A percentile compares a stretch with the other conserved stretches of the same genome.
Conservation (phyloP, 2,113 vertebrate genomes). For the Leptobrachium leishanense region DNA sequence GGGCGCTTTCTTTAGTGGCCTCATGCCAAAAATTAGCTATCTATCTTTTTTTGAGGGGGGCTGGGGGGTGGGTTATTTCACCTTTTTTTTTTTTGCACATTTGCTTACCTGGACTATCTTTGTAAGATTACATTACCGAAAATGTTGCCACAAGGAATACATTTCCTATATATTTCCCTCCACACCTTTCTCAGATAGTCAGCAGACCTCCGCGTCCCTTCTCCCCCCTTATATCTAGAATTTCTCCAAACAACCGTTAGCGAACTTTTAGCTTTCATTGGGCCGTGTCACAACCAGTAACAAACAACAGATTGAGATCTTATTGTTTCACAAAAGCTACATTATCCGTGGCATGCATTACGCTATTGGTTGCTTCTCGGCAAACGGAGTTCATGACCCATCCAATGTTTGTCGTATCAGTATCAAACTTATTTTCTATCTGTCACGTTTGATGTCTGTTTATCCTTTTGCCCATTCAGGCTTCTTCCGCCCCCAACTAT, state of each 20-base stretch:
- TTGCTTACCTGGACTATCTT: too few species aligned
- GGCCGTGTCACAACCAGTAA: not conserved
- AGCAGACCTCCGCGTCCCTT: too few species aligned
- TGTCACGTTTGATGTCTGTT: constrained; percentile 25
- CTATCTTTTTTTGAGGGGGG: too few species aligned
- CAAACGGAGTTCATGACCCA: constrained; percentile 22
- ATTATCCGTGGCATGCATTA: not conserved
- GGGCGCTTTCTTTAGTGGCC: too few species aligned
- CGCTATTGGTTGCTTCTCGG: not conserved
- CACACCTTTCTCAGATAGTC: too few species aligned
- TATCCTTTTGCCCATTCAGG: constrained; percentile 19
- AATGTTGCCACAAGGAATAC: too few species aligned
- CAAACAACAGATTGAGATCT: constrained; percentile 14
- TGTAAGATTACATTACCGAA: too few species aligned
- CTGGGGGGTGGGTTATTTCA: too few species aligned
- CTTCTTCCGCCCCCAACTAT: not conserved
- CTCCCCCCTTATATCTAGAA: too few species aligned
- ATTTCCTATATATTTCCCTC: too few species aligned
- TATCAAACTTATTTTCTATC: constrained; percentile 31
- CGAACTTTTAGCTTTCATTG: not conserved
- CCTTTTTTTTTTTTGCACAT: too few species aligned
- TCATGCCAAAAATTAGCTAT: too few species aligned
- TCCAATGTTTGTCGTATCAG: constrained; percentile 33
- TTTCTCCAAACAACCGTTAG: not conserved
- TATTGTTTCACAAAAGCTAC: constrained; percentile 1